Evolutionary conservation across 1,140 invertebrate species (phyloP).

Genomic region (Holcopasites calliopsidis): DNA sequence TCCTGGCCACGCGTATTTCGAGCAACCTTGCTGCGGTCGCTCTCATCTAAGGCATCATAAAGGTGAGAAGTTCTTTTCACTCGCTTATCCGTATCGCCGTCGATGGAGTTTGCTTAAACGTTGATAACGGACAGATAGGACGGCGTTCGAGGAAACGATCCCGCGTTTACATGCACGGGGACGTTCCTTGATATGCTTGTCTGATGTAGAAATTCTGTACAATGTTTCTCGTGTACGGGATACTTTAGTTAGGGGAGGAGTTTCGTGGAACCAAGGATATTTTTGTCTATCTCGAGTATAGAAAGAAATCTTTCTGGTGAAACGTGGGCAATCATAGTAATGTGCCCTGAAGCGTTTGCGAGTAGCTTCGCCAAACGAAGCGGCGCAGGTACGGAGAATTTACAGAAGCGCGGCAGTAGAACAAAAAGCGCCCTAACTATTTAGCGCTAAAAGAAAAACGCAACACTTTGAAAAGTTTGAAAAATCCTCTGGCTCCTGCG

Average conservation of each 20-base stretch:
- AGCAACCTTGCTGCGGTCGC: slow-evolving; percentile 78
- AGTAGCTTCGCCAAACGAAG: neutral
- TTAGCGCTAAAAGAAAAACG: neutral
- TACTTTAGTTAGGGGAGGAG: neutral
- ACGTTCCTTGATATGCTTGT: neutral
- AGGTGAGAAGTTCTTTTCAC: slow-evolving; percentile 60
- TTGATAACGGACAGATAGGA: neutral
- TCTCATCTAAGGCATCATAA: slow-evolving; percentile 78
- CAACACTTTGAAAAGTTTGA: neutral
- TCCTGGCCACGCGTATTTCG: slow-evolving; percentile 78
- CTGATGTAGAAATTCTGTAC: too few relatives aligned
- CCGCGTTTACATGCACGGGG: neutral
- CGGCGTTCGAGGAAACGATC: neutral
- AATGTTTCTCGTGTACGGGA: too few relatives aligned
- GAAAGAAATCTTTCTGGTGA: neutral
- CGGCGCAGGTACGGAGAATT: neutral
- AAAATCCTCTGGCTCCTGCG: neutral
- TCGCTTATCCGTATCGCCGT: neutral
- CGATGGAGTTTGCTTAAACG: neutral
- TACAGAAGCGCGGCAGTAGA: neutral
- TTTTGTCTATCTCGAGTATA: neutral
- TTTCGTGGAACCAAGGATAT: neutral
- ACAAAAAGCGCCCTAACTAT: neutral
- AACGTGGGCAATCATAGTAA: neutral
- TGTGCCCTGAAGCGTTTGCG: neutral